Evolutionary conservation across 2,797 vertebrate species (phyloP).

Genomic region (Hipposideros larvatus): DNA sequence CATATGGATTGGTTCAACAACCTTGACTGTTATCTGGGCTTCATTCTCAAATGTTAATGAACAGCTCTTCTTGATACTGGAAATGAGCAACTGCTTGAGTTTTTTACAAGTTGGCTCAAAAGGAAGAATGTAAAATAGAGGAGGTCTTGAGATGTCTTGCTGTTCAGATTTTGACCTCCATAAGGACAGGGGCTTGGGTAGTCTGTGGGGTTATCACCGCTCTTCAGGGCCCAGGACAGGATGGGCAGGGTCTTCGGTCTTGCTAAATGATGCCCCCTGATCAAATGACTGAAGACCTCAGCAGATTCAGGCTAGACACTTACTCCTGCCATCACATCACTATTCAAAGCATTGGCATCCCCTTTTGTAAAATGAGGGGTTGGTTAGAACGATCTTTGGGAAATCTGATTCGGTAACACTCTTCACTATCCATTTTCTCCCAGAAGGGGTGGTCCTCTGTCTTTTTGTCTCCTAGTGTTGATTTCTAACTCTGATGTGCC

Average conservation of each 20-base stretch:
- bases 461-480: neutral
- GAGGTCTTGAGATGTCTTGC: rapidly evolving
- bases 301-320: neutral
- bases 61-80: neutral
- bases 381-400: neutral
- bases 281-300: neutral
- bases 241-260: neutral
- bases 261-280: neutral
- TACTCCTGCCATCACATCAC: neutral
- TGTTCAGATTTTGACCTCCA: neutral
- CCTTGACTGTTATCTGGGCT: neutral
- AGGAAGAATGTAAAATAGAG: neutral
- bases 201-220: neutral
- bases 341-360: neutral
- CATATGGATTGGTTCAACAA: neutral
- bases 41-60: slow-evolving; percentile 26
- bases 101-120: neutral
- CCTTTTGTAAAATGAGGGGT: neutral
- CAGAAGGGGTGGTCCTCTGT: neutral
- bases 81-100: neutral
- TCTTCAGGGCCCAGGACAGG: neutral
- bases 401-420: neutral
- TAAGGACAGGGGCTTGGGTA: neutral
- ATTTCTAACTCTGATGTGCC: neutral
- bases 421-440: neutral